Evolutionary conservation across 2,888 invertebrate genomes (phyloP), one percentile per base, ranked within the genome.

Genomic region (Sphaerophoria taeniata): DNA sequence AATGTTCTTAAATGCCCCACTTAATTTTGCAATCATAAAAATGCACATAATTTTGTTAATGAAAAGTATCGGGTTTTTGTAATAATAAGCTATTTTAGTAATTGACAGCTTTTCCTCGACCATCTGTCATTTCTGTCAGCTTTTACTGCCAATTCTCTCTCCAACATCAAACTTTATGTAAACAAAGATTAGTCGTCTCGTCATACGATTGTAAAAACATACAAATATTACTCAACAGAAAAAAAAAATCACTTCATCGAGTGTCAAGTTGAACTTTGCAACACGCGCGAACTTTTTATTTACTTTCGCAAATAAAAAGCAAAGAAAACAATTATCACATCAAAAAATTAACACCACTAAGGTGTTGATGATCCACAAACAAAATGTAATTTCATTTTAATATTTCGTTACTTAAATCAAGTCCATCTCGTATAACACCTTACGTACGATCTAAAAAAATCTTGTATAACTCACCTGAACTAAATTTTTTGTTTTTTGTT

Each of bases 401-500:
- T 24, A 24, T 24, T 24, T 24, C 24, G 24, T 24, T 43, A 43
- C 9, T 7, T 43, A 24, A 24, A 36, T 36, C 65, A 51, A 36
- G 12, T 67, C n/a, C 14, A 63, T 36, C 11, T 39, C 43, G 9
- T 65, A 51, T 39, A 67, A 67, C 67, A 65, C 65, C 47, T 63
- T 34, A 65, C 65, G 36, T 11, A 34, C 33, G 6, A 60, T 60
- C 6, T 31, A 47, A 39, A 39, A 39, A 6, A 39, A 34, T 47
- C 14, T 63, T 49, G 31, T 63, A 16, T 49, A 67, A 67, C 67
- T 67, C 67, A 67, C 67, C 67, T 67, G 24, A 24, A 24, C 1
- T 24, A 2, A 2, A 24, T 24, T 24, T 24, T 24, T 24, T 24
- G 24, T 24, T 39, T 39, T 43, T 6, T 9, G 11, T 51, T n/a